Evolutionary conservation across 1,140 invertebrate genomes (phyloP).

Genomic region (Anadara kagoshimensis): DNA sequence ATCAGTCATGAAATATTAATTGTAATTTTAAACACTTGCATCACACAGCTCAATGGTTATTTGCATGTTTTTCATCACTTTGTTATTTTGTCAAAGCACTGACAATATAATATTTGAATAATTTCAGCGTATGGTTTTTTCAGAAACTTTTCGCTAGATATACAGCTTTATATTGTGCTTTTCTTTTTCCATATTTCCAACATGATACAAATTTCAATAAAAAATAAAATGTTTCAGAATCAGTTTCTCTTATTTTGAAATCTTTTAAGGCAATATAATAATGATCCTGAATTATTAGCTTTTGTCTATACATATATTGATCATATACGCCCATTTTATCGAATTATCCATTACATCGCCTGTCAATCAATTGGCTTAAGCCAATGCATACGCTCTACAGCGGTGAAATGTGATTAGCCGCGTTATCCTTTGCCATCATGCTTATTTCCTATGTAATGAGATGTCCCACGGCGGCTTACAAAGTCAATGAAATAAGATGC

Average conservation of each 20-base stretch:
- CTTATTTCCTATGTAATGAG: conserved; percentile 7
- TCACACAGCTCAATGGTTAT: no score
- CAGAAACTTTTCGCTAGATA: no score
- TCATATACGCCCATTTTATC: conserved; percentile 6
- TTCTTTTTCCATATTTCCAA: no score
- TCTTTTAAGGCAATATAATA: conserved; percentile 21
- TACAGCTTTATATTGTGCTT: no score
- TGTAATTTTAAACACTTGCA: no score
- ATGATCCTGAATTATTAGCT: conserved; percentile 35
- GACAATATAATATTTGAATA: no score
- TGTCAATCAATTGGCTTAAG: neutral
- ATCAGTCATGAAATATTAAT: no score
- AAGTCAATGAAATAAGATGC: neutral
- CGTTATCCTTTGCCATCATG: conserved; percentile 6
- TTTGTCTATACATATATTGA: conserved; percentile 15
- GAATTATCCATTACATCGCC: neutral
- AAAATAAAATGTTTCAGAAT: no score
- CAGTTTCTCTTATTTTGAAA: conserved; percentile 27
- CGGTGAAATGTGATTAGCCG: conserved; percentile 7
- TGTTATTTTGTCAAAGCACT: no score
- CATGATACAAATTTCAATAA: no score
- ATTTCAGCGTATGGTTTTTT: no score
- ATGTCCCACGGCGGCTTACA: conserved; percentile 2
- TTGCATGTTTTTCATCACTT: no score
- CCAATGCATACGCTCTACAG: neutral